phyloP scores from a whole-genome alignment of 1,140 invertebrate species.

The Philopotamus ludificatus region DNA sequence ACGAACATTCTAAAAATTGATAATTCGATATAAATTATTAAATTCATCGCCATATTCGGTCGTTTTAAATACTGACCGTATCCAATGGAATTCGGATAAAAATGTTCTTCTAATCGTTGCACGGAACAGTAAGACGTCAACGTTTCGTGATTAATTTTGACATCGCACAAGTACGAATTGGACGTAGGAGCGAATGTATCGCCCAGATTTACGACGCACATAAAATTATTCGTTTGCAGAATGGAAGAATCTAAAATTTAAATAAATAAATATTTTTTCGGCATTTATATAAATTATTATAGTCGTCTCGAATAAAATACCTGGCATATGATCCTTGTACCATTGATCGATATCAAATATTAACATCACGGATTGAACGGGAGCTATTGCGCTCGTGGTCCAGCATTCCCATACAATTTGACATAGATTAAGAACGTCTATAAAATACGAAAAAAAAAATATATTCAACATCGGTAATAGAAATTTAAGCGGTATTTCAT shows the following conservation, averaged over 20 bases:
- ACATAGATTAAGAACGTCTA: slow-evolving; percentile 52
- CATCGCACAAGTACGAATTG: slow-evolving; percentile 47
- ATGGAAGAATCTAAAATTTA: slow-evolving; percentile 39
- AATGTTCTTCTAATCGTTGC: slow-evolving; percentile 69
- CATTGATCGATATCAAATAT: slow-evolving; percentile 93
- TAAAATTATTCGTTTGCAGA: slow-evolving; percentile 36
- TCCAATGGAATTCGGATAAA: slow-evolving; percentile 76
- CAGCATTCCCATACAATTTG: slow-evolving; percentile 55
- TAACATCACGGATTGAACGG: slow-evolving; percentile 53
- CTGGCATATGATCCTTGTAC: slow-evolving; percentile 93
- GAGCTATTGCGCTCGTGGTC: slow-evolving; percentile 45
- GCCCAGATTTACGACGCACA: slow-evolving; percentile 40
- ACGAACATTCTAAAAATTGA: slow-evolving; percentile 52
- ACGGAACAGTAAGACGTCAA: slow-evolving; percentile 50
- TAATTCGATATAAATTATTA: too few species aligned
- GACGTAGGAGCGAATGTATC: slow-evolving; percentile 41
- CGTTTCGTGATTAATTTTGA: slow-evolving; percentile 46
- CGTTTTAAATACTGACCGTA: slow-evolving; percentile 63
- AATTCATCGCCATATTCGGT: too few species aligned
- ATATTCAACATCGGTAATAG: neutral
- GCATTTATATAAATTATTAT: neutral
- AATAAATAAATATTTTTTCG: slow-evolving; percentile 17
- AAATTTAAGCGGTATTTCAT: too few species aligned
- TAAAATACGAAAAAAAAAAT: neutral
- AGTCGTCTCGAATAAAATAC: slow-evolving; percentile 46